Evolutionary conservation across 2,113 vertebrate genomes (phyloP).

Genomic region (Eretmochelys imbricata): DNA sequence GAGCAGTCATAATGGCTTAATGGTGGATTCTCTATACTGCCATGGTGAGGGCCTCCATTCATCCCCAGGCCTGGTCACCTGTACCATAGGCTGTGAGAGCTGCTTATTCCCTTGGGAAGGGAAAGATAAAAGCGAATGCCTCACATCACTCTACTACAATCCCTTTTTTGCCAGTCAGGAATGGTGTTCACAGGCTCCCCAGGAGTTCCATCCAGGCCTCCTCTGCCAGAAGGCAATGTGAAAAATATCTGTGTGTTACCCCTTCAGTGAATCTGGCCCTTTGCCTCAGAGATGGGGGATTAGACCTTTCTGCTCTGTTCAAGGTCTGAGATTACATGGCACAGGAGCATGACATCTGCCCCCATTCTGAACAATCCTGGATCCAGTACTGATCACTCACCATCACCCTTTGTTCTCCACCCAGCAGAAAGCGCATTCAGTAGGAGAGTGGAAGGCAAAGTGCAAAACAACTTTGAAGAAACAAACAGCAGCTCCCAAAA

Average conservation of each 20-base stretch:
- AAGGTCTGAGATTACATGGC: neutral
- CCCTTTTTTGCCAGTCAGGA: slow-evolving; percentile 44
- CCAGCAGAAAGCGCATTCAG: slow-evolving; percentile 91
- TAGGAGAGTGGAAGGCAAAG: slow-evolving; percentile 91
- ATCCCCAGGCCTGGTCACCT: neutral
- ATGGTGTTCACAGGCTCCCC: slow-evolving; percentile 42
- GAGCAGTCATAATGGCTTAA: neutral
- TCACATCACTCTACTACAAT: neutral
- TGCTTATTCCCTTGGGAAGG: neutral
- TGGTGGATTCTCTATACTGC: neutral
- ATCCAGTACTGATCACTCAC: slow-evolving; percentile 38
- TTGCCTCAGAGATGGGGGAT: neutral
- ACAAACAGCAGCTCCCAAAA: slow-evolving; percentile 94
- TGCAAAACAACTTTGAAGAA: slow-evolving; percentile 93
- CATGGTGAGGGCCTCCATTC: rapidly evolving
- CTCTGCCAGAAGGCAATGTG: slow-evolving; percentile 43
- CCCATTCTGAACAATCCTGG: neutral
- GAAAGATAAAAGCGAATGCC: slow-evolving; percentile 1
- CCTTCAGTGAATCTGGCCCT: slow-evolving; percentile 28
- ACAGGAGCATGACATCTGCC: neutral
- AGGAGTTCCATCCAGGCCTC: slow-evolving; percentile 20
- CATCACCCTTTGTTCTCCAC: slow-evolving; percentile 55
- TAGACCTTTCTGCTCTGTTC: slow-evolving; percentile 24
- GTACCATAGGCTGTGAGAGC: neutral
- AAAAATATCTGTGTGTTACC: neutral